Conservation (phyloP, 2,797 vertebrate genomes). For the Salarias fasciatus region DNA sequence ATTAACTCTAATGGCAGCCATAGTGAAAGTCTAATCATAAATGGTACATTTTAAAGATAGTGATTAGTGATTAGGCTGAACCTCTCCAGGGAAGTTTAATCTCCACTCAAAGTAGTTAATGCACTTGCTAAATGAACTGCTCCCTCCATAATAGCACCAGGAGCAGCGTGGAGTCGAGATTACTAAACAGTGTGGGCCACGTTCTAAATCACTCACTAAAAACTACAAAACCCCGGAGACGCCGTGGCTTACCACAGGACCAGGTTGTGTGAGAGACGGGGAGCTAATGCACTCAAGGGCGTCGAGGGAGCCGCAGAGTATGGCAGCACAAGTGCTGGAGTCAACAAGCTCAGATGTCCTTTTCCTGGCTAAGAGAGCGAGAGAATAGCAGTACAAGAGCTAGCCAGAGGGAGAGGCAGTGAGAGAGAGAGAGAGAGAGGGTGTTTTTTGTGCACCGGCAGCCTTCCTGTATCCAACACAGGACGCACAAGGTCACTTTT, state of each 20-base stretch:
- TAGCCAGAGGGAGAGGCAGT: constrained; percentile 42
- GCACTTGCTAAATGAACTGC: constrained; percentile 80
- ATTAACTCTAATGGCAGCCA: constrained; percentile 65
- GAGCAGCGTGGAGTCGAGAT: constrained; percentile 74
- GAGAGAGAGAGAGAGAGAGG: constrained; percentile 28
- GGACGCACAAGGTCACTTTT: constrained; percentile 71
- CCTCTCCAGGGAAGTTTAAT: constrained; percentile 79
- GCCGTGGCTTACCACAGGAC: constrained; percentile 80
- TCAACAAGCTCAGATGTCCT: constrained; percentile 82
- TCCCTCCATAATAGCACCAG: constrained; percentile 73
- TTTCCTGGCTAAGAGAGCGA: constrained; percentile 67
- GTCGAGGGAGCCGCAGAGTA: constrained; percentile 65
- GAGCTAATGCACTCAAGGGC: constrained; percentile 79
- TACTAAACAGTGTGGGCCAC: constrained; percentile 73
- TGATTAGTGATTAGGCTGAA: constrained; percentile 79
- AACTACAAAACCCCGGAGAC: constrained; percentile 78
- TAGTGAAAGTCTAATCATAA: constrained; percentile 75
- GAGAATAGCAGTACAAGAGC: constrained; percentile 63
- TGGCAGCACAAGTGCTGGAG: constrained; percentile 72
- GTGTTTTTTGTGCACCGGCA: constrained; percentile 54
- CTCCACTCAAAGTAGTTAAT: constrained; percentile 81
- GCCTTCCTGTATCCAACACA: constrained; percentile 58
- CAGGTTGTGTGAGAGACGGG: constrained; percentile 71
- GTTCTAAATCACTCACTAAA: constrained; percentile 79
- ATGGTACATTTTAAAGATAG: constrained; percentile 80